Evolutionary conservation across 1,140 invertebrate genomes (phyloP), one percentile per base, ranked within the genome.

Genomic region (Drepana arcuata): DNA sequence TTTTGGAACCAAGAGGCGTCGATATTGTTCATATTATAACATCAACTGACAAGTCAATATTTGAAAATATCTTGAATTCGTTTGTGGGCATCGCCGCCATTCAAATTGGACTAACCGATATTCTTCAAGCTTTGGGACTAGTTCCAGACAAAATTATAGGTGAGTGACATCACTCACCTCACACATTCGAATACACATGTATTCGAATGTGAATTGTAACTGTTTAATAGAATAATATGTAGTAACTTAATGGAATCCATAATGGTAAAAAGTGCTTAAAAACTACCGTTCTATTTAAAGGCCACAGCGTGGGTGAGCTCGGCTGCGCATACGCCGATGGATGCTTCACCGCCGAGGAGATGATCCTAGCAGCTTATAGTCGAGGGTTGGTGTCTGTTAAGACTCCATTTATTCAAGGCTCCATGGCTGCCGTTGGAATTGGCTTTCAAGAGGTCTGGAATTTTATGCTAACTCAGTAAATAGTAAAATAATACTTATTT

Each of bases 241-340:
- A n/a, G n/a, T n/a, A n/a, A n/a, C n/a, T n/a, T n/a, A n/a, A n/a
- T n/a, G n/a, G n/a, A n/a, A n/a, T n/a, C n/a, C n/a, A n/a, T n/a
- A n/a, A n/a, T n/a, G n/a, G n/a, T n/a, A n/a, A n/a, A n/a, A n/a
- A n/a, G n/a, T n/a, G n/a, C n/a, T n/a, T n/a, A n/a, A n/a, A n/a
- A n/a, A n/a, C n/a, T n/a, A n/a, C n/a, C n/a, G n/a, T n/a, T n/a
- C n/a, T n/a, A n/a, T n/a, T n/a, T 32, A 3, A 24, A 71, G 67
- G 64, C 1, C 93, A 95, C 66, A 95, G 93, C 7, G 92, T 92
- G 2, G 92, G 92, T 10, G 92, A 94, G 82, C 62, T 94, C 23
- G 93, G 92, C 2, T 95, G 93, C 74, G 92, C 90, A 15, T 96
- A 96, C 81, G 92, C 92, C 15, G 94, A 96, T 79, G 92, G 91